Evolutionary conservation across 2,888 invertebrate species (phyloP).

Genomic region (Himalopsyche japonica): DNA sequence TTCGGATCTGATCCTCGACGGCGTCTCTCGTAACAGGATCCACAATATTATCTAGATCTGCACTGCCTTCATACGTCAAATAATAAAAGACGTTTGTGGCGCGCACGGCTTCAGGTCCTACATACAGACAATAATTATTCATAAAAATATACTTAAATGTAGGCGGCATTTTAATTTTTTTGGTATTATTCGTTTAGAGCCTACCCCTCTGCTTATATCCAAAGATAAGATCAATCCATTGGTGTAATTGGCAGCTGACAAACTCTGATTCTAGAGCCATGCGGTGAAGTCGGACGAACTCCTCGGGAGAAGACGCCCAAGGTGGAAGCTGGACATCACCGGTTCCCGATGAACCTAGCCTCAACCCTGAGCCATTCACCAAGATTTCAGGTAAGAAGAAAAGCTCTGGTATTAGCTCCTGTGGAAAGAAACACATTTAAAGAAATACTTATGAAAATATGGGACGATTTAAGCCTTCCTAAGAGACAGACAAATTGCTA

Average conservation of each 20-base stretch:
- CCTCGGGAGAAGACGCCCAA: constrained; percentile 97
- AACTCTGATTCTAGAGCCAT: constrained; percentile 99
- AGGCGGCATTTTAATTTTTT: too few relatives aligned
- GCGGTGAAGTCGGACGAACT: constrained; percentile 95
- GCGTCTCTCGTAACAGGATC: constrained; percentile 93
- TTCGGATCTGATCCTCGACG: constrained; percentile 94
- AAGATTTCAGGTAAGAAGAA: constrained; percentile 99
- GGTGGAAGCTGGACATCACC: constrained; percentile 92
- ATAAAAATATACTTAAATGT: neutral
- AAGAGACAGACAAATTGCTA: too few relatives aligned
- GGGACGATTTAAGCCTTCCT: too few relatives aligned
- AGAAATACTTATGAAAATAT: too few relatives aligned
- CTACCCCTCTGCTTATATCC: constrained; percentile 97
- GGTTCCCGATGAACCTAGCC: constrained; percentile 84
- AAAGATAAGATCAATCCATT: constrained; percentile 99
- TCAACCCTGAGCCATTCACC: constrained; percentile 79
- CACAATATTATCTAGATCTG: constrained; percentile 85
- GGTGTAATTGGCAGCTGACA: constrained; percentile 98
- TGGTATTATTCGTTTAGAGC: neutral
- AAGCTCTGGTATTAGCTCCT: constrained; percentile 98
- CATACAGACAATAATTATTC: neutral
- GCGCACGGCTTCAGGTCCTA: constrained; percentile 93
- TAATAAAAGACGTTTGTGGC: constrained; percentile 99
- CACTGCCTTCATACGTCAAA: constrained; percentile 97
- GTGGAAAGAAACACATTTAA: constrained; percentile 41